Conservation (phyloP, 2,113 vertebrate species). For the Nibea coibor region DNA sequence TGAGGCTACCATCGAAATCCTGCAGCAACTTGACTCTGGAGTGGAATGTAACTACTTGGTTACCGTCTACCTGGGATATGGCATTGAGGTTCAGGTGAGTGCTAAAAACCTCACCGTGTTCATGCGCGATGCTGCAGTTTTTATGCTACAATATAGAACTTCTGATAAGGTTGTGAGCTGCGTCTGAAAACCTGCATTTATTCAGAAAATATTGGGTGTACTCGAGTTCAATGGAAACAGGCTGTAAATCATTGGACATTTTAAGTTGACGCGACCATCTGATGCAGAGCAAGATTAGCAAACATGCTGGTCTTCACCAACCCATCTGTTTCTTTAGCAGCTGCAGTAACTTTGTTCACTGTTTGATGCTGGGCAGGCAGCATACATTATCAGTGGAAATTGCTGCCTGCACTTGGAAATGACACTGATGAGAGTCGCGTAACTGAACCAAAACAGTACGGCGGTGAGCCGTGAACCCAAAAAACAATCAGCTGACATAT, state of each 20-base stretch:
- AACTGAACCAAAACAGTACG: not conserved
- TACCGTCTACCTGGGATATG: conserved; percentile 94
- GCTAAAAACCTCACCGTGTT: conserved; percentile 20
- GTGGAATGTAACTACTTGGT: conserved; percentile 93
- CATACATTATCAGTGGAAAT: not conserved
- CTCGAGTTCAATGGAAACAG: not conserved
- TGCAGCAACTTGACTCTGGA: conserved; percentile 80
- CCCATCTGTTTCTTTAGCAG: not conserved
- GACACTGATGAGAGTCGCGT: not conserved
- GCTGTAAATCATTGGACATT: too few species aligned
- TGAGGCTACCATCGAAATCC: conserved; percentile 90
- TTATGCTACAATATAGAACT: not conserved
- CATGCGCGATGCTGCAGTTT: conserved; percentile 11
- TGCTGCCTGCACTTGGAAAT: not conserved
- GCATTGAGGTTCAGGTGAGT: conserved; percentile 96
- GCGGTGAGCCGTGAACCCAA: not conserved
- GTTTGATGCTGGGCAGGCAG: not conserved
- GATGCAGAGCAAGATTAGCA: not conserved
- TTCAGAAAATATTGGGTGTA: not conserved
- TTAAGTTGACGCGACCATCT: not conserved
- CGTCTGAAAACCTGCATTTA: not conserved
- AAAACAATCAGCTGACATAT: conserved; percentile 24
- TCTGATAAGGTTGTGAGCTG: not conserved
- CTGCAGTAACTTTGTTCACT: not conserved
- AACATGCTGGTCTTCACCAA: not conserved